These are phyloP conservation scores for Ptychoptera contaminata DNA, from an alignment of 2,888 invertebrate genomes.

Conservation along the genomic window DNA sequence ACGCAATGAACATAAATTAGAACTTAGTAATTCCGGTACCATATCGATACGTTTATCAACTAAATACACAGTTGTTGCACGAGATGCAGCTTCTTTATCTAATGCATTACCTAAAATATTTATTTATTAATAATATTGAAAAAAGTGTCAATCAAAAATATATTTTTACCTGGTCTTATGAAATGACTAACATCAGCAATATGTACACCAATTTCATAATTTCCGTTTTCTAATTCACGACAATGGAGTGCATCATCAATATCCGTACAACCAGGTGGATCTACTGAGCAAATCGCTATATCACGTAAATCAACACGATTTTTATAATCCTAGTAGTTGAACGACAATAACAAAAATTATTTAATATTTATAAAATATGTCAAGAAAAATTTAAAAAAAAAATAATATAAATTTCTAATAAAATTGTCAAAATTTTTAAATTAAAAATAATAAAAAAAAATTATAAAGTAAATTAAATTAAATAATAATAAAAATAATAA, in stretches of 20 bases:
- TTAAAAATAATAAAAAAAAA: no score
- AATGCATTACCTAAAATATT: slow-evolving; percentile 54
- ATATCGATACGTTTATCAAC: slow-evolving; percentile 86
- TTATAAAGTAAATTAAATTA: no score
- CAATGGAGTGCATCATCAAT: slow-evolving; percentile 98
- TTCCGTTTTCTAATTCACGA: slow-evolving; percentile 50
- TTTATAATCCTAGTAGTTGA: slow-evolving; percentile 45
- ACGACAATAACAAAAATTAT: slow-evolving; percentile 6
- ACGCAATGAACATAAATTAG: slow-evolving; percentile 87
- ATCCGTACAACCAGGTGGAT: slow-evolving; percentile 97
- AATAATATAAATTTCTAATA: neutral
- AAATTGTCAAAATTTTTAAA: neutral
- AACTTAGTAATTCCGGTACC: slow-evolving; percentile 80
- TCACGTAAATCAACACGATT: slow-evolving; percentile 72
- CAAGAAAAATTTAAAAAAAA: neutral
- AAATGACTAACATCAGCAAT: slow-evolving; percentile 99
- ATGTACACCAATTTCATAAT: slow-evolving; percentile 84
- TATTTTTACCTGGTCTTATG: slow-evolving; percentile 55
- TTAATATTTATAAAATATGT: neutral
- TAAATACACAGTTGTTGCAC: slow-evolving; percentile 93
- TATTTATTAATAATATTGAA: no score
- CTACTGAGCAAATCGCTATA: slow-evolving; percentile 82
- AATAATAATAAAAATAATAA: no score
- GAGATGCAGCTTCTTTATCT: slow-evolving; percentile 80
- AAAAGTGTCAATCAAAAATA: no score